These are phyloP conservation scores for Laspeyria flexula DNA, from an alignment of 2,888 invertebrate species.

Conservation along the genomic window DNA sequence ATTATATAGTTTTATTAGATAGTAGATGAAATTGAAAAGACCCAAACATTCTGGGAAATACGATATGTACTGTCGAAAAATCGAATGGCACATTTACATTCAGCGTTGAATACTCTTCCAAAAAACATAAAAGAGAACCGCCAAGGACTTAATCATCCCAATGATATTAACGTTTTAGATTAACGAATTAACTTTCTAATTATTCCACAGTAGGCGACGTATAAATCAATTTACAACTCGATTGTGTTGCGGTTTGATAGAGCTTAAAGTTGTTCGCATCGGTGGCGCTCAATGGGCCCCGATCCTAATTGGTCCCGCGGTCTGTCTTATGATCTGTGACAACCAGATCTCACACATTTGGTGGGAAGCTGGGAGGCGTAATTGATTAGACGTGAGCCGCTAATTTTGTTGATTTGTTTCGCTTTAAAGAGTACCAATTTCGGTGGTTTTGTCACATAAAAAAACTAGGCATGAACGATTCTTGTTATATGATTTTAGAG, in stretches of 20 bases:
- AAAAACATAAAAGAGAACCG: too few relatives aligned
- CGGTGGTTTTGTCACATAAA: not conserved
- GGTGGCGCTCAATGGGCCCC: slow-evolving; percentile 18
- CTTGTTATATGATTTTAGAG: too few relatives aligned
- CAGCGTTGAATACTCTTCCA: too few relatives aligned
- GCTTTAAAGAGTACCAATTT: slow-evolving; percentile 16
- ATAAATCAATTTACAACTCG: slow-evolving; percentile 39
- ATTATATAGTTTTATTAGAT: too few relatives aligned
- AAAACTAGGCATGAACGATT: too few relatives aligned
- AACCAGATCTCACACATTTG: slow-evolving; percentile 35
- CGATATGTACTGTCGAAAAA: too few relatives aligned
- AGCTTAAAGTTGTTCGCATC: slow-evolving; percentile 25
- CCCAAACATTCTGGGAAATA: too few relatives aligned
- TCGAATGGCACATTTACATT: too few relatives aligned
- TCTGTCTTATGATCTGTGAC: slow-evolving; percentile 24
- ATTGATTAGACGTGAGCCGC: slow-evolving; percentile 44
- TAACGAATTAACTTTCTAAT: slow-evolving; percentile 1
- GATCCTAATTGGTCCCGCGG: slow-evolving; percentile 32
- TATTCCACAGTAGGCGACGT: slow-evolving; percentile 1
- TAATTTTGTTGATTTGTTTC: slow-evolving; percentile 31
- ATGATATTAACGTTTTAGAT: too few relatives aligned
- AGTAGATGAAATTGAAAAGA: too few relatives aligned
- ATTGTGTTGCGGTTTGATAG: slow-evolving; percentile 18
- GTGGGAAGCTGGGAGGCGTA: slow-evolving; percentile 20
- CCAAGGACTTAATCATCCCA: too few relatives aligned